A percentile compares a stretch with the other conserved stretches of the same genome.
phyloP scores from a whole-genome alignment of 2,888 invertebrate genomes.

The Choreutis nemorana region DNA sequence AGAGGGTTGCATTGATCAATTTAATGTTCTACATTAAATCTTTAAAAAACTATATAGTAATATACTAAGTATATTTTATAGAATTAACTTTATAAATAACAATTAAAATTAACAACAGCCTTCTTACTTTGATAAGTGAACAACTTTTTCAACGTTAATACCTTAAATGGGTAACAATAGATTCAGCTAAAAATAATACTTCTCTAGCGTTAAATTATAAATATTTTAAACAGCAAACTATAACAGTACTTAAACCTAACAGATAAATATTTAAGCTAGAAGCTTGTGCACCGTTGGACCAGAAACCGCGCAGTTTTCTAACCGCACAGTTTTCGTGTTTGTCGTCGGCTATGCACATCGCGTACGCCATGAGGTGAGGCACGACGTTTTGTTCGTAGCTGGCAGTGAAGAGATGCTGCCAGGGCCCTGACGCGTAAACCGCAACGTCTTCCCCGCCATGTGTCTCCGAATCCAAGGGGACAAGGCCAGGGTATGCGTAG shows the following conservation, averaged over 20 bases:
- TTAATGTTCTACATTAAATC: too few species aligned
- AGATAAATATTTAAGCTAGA: slow-evolving; percentile 7
- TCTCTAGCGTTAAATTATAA: slow-evolving; percentile 2
- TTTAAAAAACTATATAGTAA: too few species aligned
- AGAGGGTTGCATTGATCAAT: too few species aligned
- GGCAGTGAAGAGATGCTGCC: slow-evolving; percentile 82
- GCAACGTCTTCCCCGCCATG: slow-evolving; percentile 84
- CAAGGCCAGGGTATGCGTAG: slow-evolving; percentile 67
- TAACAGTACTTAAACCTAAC: slow-evolving; percentile 10
- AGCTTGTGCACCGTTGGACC: slow-evolving; percentile 13
- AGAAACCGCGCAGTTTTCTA: slow-evolving; percentile 15
- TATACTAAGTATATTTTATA: too few species aligned
- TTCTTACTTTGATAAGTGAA: not conserved
- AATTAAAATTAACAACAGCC: too few species aligned
- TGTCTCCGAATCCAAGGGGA: slow-evolving; percentile 71
- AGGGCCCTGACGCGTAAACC: slow-evolving; percentile 76
- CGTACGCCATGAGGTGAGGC: slow-evolving; percentile 78
- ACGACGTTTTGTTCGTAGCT: slow-evolving; percentile 80
- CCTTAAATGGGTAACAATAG: not conserved
- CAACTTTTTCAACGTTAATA: not conserved
- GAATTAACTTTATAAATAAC: too few species aligned
- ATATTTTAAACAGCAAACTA: slow-evolving; percentile 8
- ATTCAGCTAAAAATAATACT: slow-evolving; percentile 2
- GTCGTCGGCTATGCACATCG: slow-evolving; percentile 70
- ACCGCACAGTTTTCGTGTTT: slow-evolving; percentile 44